These are phyloP conservation scores for Ypsolopha sequella DNA, from an alignment of 2,888 invertebrate species.

Conservation along the genomic window DNA sequence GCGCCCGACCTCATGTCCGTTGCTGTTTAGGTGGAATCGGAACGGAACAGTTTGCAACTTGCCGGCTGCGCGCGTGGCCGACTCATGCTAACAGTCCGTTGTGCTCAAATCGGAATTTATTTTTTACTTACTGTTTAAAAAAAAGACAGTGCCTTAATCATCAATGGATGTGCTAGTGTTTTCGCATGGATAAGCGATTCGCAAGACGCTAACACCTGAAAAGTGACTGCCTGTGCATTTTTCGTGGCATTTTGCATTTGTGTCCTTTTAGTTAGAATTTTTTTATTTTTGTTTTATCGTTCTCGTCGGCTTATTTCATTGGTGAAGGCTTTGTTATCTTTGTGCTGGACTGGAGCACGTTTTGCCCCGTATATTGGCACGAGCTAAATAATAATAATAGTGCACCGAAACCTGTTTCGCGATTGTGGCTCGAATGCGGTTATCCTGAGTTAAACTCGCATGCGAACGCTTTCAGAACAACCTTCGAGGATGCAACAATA, in stretches of 20 bases:
- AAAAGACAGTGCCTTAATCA: slow-evolving; percentile 54
- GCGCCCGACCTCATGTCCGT: slow-evolving; percentile 57
- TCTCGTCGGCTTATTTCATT: slow-evolving; percentile 5
- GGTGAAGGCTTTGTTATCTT: slow-evolving; percentile 38
- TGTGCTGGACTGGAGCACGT: slow-evolving; percentile 41
- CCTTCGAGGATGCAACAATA: neutral
- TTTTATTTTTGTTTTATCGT: slow-evolving; percentile 26
- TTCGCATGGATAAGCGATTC: slow-evolving; percentile 46
- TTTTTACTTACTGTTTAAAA: slow-evolving; percentile 41
- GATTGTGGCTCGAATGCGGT: slow-evolving; percentile 57
- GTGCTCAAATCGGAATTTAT: slow-evolving; percentile 53
- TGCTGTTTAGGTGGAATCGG: slow-evolving; percentile 55
- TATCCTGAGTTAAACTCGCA: slow-evolving; percentile 49
- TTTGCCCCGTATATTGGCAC: slow-evolving; percentile 59
- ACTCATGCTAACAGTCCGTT: slow-evolving; percentile 52
- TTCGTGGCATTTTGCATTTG: slow-evolving; percentile 41
- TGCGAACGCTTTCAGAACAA: slow-evolving; percentile 39
- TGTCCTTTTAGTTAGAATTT: slow-evolving; percentile 62
- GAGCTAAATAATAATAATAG: slow-evolving; percentile 65
- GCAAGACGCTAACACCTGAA: slow-evolving; percentile 32
- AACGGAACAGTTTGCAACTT: slow-evolving; percentile 66
- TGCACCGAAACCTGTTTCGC: slow-evolving; percentile 66
- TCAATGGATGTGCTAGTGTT: slow-evolving; percentile 62
- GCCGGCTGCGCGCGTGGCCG: slow-evolving; percentile 63
- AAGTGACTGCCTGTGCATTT: slow-evolving; percentile 46